phyloP scores from a whole-genome alignment of 92 coral and sea anemone genomes.

The Phenganax marumi region DNA sequence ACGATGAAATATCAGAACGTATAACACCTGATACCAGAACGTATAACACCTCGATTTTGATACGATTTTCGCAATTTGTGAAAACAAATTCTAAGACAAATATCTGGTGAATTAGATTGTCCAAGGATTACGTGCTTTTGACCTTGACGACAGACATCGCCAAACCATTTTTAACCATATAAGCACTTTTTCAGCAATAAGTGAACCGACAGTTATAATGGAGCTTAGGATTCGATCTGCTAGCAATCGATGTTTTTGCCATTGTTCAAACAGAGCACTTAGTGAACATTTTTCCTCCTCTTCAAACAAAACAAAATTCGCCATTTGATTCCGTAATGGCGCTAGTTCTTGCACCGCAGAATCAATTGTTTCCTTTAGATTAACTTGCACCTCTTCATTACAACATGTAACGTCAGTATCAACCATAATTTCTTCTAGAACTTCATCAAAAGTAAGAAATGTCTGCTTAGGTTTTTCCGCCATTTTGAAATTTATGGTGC shows the following conservation, averaged over 20 bases:
- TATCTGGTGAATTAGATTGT: conserved; percentile 54
- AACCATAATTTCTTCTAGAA: background rate
- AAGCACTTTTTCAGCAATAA: conserved; percentile 35
- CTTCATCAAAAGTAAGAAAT: conserved; percentile 17
- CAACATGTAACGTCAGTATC: background rate
- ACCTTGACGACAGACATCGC: conserved; percentile 48
- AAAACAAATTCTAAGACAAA: conserved; percentile 56
- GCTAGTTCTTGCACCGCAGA: background rate
- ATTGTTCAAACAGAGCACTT: conserved; percentile 31
- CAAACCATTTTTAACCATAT: conserved; percentile 49
- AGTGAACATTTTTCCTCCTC: conserved; percentile 36
- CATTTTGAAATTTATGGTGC: conserved; percentile 6
- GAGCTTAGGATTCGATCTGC: conserved; percentile 47
- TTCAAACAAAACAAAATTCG: conserved; percentile 41
- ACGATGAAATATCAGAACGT: conserved; percentile 35
- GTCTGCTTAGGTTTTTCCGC: conserved; percentile 9
- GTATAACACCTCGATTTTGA: conserved; percentile 37
- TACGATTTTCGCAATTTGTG: conserved; percentile 35
- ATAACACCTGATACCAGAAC: conserved; percentile 32
- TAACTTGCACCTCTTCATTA: background rate
- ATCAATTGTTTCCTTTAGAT: conserved; percentile 9
- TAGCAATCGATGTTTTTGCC: conserved; percentile 37
- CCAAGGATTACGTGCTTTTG: conserved; percentile 59
- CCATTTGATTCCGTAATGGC: background rate
- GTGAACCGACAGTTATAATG: conserved; percentile 37